Percentiles rank a stretch among this genome's conserved stretches.
Evolutionary conservation across 1,140 invertebrate genomes (phyloP).

Genomic region (Drosophila ercepeae): DNA sequence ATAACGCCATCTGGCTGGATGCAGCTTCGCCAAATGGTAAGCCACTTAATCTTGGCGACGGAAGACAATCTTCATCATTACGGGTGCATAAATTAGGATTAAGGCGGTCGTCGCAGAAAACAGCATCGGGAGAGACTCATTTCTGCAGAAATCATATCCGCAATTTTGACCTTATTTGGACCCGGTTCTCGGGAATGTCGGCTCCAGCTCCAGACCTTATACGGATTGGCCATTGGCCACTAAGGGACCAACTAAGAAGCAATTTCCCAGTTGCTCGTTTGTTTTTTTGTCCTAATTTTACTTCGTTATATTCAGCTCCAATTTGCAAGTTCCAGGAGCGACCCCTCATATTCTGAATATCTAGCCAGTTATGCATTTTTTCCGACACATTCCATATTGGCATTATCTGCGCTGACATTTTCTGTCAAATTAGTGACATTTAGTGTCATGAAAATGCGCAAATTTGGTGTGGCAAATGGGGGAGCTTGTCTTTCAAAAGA

Average conservation of each 20-base stretch:
- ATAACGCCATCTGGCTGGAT: slow-evolving; percentile 61
- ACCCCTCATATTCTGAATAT: slow-evolving; percentile 26
- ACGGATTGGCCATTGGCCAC: slow-evolving; percentile 36
- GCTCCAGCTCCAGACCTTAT: slow-evolving; percentile 29
- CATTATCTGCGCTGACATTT: slow-evolving; percentile 69
- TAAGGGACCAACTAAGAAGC: slow-evolving; percentile 52
- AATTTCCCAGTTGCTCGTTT: too few species aligned
- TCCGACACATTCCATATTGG: slow-evolving; percentile 42
- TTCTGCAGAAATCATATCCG: slow-evolving; percentile 69
- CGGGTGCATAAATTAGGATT: slow-evolving; percentile 82
- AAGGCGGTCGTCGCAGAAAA: slow-evolving; percentile 9
- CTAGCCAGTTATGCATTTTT: slow-evolving; percentile 43
- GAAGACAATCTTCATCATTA: slow-evolving; percentile 71
- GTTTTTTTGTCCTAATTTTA: too few species aligned
- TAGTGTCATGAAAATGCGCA: slow-evolving; percentile 66
- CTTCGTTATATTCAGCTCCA: slow-evolving; percentile 40
- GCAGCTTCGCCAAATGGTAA: slow-evolving; percentile 59
- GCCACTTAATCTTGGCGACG: slow-evolving; percentile 68
- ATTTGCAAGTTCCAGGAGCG: slow-evolving; percentile 15
- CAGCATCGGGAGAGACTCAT: slow-evolving; percentile 22
- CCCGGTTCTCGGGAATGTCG: slow-evolving; percentile 35
- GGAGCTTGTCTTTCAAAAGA: slow-evolving; percentile 12
- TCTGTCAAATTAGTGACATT: slow-evolving; percentile 77
- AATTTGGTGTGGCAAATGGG: slow-evolving; percentile 25
- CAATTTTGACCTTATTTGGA: slow-evolving; percentile 79